Base-by-base conservation (phyloP, 1,140 invertebrate species). In the Lordiphosa stackelbergi region DNA sequence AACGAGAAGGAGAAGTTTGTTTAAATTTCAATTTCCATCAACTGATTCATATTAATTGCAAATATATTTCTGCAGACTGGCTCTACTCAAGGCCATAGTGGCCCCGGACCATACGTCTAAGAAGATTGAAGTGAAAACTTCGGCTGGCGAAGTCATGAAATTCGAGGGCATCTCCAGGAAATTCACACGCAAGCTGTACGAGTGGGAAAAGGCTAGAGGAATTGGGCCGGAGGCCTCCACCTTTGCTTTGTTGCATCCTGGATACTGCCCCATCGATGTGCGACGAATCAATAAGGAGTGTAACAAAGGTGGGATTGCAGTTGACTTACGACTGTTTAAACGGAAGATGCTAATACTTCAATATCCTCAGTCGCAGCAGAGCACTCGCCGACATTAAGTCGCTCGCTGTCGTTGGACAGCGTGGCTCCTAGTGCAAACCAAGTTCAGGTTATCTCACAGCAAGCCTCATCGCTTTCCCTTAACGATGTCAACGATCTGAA, bases 121-220 rank as follows among this genome's bases (percentile, higher is more conserved):
- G 69, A 94, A 96, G 84, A 91, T 96, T 12, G 88, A 95, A 40
- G 92, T 95, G 1, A 92, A 94, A 75, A 95, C 95, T 7, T 93
- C 94, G 0, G 93, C 92, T 0, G 94, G 95, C 6, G 75, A 79
- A 43, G 92, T 94, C 38, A 94, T 95, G 78, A 90, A 93, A 70
- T 95, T 95, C 71, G 92, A 95, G 89, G 95, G 95, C 0, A 95
- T 95, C 59, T 95, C 94, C 0, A 91, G 94, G 47, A 95, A 95
- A 66, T 97, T 96, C 84, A 96, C 94, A 0, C 92, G 94, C 35
- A 96, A 96, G 83, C 89, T 97, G 0, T 95, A 95, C 85, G 95
- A 97, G 85, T 97, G 95, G 96, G 95, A 97, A 85, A 95, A 95
- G 61, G 92, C 94, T 24, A 89, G 92, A 43, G 94, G 94, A 3